These are phyloP conservation scores for Cynodonichthys magdalenae DNA, from an alignment of 2,797 vertebrate species.

Conservation along the genomic window DNA sequence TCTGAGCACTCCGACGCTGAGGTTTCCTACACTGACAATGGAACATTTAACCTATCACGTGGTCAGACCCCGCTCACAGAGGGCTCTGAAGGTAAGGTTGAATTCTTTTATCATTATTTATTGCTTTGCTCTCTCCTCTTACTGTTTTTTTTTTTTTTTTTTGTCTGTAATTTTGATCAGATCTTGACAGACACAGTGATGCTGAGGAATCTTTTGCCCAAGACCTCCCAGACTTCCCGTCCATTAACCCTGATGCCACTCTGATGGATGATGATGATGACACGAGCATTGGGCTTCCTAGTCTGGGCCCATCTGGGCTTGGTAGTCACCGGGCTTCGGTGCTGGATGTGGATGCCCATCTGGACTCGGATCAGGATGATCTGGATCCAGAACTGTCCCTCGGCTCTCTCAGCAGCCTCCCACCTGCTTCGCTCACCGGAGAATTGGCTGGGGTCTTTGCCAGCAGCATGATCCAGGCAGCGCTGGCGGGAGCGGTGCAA, in stretches of 20 bases:
- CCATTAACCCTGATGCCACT: slow-evolving; percentile 91
- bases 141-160: neutral
- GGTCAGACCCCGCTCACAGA: slow-evolving; percentile 97
- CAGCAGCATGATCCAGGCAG: slow-evolving; percentile 92
- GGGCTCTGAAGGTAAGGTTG: slow-evolving; percentile 88
- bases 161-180: slow-evolving; percentile 64
- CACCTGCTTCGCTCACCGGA: slow-evolving; percentile 79
- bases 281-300: slow-evolving; percentile 94
- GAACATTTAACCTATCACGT: slow-evolving; percentile 95
- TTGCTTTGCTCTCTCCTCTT: neutral
- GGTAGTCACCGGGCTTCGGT: slow-evolving; percentile 70
- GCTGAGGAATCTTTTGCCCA: slow-evolving; percentile 95
- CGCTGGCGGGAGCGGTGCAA: slow-evolving; percentile 84
- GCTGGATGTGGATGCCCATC: slow-evolving; percentile 74
- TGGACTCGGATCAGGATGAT: slow-evolving; percentile 86
- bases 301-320: slow-evolving; percentile 66
- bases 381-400: slow-evolving; percentile 82
- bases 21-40: slow-evolving; percentile 94
- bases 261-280: slow-evolving; percentile 92
- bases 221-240: slow-evolving; percentile 95
- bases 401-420: slow-evolving; percentile 76
- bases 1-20: slow-evolving; percentile 97
- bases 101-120: neutral
- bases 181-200: slow-evolving; percentile 95
- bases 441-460: slow-evolving; percentile 89